Evolutionary conservation across 2,797 vertebrate genomes (phyloP), one percentile per base, ranked within the genome.

Genomic region (Enteromius fasciolatus): DNA sequence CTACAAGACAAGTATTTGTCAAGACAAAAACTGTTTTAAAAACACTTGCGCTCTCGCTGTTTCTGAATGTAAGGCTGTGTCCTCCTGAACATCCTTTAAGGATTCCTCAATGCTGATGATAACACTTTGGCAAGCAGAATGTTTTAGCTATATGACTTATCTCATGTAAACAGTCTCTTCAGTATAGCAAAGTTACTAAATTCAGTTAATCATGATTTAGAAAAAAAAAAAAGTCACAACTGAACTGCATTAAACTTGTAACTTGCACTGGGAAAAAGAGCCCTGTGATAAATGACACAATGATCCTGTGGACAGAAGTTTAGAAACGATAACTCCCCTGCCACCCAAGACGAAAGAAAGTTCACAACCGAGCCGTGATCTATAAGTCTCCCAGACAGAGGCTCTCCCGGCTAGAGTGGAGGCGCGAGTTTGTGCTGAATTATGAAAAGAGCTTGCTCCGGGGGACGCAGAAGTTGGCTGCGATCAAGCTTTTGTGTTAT

Each of bases 361-460:
- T 92, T 93, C 89, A 90, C 89, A 91, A 85, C 86, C 90, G 90
- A 93, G 89, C 93, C 89, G 76, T 80, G 78, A 90, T 91, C 90
- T 88, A 90, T 93, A 91, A 67, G 87, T 90, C 89, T 91, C 84
- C 64, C 59, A 87, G 91, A 91, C 88, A 89, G 82, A 83, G 54
- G 66, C 79, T 75, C 83, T 89, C 84, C 87, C 79, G 80, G 75
- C 86, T 89, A 82, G 72, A 87, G 84, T 33, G 67, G 69, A 92
- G 88, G 78, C n/a, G 75, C n/a, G 72, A 20, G 84, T 87, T 89
- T 64, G 63, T 80, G 78, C 86, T 91, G 89, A 91, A 86, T 87
- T 91, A 91, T 90, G 87, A 86, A 89, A 69, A 61, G 3, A 46
- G 86, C 76, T 67, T 44, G 69, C 84, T 70, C 61, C 23, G 20